Conservation (phyloP, 2,888 invertebrate genomes). For the Azorinus chamasolen region DNA sequence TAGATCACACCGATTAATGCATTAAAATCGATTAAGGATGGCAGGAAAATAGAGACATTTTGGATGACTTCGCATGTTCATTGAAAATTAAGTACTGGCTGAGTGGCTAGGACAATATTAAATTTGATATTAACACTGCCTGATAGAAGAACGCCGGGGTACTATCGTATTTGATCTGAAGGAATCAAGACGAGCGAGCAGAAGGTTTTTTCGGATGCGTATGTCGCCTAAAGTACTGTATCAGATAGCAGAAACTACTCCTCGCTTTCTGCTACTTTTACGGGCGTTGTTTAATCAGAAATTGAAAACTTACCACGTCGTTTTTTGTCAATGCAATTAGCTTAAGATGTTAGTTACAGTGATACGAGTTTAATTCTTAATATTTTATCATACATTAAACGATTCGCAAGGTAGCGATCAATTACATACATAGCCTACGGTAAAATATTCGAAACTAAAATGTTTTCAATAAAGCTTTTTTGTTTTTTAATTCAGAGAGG, state of each 20-base stretch:
- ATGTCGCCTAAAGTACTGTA: conserved; percentile 1
- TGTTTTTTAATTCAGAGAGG: too few species aligned
- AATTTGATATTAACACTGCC: conserved; percentile 12
- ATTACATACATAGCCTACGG: too few species aligned
- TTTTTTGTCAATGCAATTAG: too few species aligned
- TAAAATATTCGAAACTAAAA: too few species aligned
- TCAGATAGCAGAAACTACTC: neutral
- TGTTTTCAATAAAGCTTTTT: too few species aligned
- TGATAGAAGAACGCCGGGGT: conserved; percentile 8
- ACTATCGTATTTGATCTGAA: conserved; percentile 3
- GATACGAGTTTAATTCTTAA: too few species aligned
- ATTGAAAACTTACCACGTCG: neutral
- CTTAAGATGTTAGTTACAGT: too few species aligned
- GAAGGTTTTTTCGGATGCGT: neutral
- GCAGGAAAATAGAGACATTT: neutral
- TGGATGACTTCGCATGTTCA: conserved; percentile 16
- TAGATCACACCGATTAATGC: too few species aligned
- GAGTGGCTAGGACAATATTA: conserved; percentile 4
- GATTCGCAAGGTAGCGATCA: too few species aligned
- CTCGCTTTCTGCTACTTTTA: conserved; percentile 1
- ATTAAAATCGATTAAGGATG: too few species aligned
- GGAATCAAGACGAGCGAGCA: neutral
- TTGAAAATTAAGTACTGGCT: conserved; percentile 4
- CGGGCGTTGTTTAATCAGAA: conserved; percentile 6
- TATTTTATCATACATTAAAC: too few species aligned